Base-by-base conservation (phyloP, 2,888 invertebrate species). In the Drosophila mimica region DNA sequence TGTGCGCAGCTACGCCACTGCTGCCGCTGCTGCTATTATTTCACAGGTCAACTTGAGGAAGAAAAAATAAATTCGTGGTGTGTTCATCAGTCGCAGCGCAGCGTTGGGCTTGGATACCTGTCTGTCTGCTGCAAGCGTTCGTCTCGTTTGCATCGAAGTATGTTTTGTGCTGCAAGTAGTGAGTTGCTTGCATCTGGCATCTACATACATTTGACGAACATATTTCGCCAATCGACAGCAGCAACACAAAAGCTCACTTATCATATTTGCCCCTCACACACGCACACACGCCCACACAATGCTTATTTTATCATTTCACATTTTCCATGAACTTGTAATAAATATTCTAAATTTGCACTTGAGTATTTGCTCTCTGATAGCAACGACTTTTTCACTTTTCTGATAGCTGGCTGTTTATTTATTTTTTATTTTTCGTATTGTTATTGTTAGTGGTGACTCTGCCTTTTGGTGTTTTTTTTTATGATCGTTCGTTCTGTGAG, bases 281-380 rank as follows among this genome's bases (percentile, higher is more conserved):
- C 43, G 54, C 46, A 46, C 17, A 28, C 7, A 40, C 40, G 2
- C 40, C 46, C 60, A 64, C 57, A 66, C 53, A 17, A 56, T 66
- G 53, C 48, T 63, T 68, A 72, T 83, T 74, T 76, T 86, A 73
- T 63, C 72, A 79, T 67, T 63, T 70, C 58, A 31, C 49, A 72
- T 70, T 78, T 80, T 75, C 83, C 88, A 79, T 90, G 88, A 89
- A 89, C 88, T 89, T 89, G 88, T 86, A 79, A 74, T 70, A 77
- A 70, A 78, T 75, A 81, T 84, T 81, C 90, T 77, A 81, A 81
- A 75, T 86, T 87, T 83, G 85, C 83, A 88, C 77, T 83, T 88
- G 74, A 70, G 54, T 59, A 60, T 64, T 60, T 51, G 49, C 69
- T 53, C 49, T 68, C 9, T 54, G 48, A 52, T 79, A 76, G 76